Conservation (phyloP, 2,113 vertebrate genomes). For the Tautogolabrus adspersus region DNA sequence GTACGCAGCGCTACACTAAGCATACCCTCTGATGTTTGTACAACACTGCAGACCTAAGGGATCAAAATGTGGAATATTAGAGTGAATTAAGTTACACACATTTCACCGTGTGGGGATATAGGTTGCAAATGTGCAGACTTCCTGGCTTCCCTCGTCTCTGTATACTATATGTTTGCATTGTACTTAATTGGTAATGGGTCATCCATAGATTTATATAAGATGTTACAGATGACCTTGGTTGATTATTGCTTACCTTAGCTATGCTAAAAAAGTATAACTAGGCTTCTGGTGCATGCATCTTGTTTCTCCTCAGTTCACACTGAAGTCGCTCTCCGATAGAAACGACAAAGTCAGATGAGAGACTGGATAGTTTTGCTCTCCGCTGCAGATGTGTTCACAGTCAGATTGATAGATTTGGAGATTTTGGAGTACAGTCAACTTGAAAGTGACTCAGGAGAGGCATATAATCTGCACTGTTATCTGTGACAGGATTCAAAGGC, state of each 20-base stretch:
- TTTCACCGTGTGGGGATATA: too few relatives aligned
- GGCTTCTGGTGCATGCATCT: not conserved
- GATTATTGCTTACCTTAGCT: not conserved
- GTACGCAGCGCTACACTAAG: too few relatives aligned
- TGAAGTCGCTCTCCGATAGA: slow-evolving; percentile 4
- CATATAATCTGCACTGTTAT: slow-evolving; percentile 65
- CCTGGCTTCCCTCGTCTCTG: too few relatives aligned
- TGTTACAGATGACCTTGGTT: not conserved
- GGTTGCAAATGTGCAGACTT: too few relatives aligned
- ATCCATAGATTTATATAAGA: not conserved
- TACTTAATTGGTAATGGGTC: not conserved
- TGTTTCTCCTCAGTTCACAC: not conserved
- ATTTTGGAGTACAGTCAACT: slow-evolving; percentile 62
- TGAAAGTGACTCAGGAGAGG: slow-evolving; percentile 66
- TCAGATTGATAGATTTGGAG: slow-evolving; percentile 61
- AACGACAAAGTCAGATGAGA: slow-evolving; percentile 39
- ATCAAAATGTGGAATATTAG: too few relatives aligned
- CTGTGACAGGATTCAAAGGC: slow-evolving; percentile 73
- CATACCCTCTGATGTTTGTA: too few relatives aligned
- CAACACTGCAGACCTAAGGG: too few relatives aligned
- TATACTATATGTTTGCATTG: not conserved
- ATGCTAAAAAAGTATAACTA: not conserved
- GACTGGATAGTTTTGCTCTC: slow-evolving; percentile 27
- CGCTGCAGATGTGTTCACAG: slow-evolving; percentile 20
- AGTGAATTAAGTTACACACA: too few relatives aligned